Base-by-base conservation (phyloP, 1,140 invertebrate species). In the Leucophenga varia region DNA sequence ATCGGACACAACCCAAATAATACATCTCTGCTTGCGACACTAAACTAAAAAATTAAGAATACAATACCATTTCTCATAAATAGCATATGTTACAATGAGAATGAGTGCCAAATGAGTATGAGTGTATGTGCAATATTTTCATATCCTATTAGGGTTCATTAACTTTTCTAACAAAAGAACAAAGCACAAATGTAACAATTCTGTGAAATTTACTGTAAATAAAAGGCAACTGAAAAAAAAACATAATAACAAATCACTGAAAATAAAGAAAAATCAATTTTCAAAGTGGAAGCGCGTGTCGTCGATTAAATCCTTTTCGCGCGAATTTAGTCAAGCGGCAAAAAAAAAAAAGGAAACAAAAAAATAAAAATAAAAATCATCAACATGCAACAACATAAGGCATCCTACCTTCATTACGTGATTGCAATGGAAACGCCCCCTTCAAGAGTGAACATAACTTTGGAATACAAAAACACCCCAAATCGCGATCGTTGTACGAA, bases 121-220 rank as follows among this genome's bases (percentile, higher is more conserved):
- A n/a, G n/a, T n/a, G n/a, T n/a, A n/a, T 37, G 35, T 37, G 52
- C 49, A 55, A 57, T 59, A 63, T 61, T 65, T 58, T 67, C 61
- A n/a, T n/a, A n/a, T n/a, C n/a, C n/a, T n/a, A n/a, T n/a, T n/a
- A n/a, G n/a, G n/a, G n/a, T n/a, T n/a, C n/a, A 61, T 67, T 61
- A 59, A 44, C 37, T 50, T 54, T 54, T n/a, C n/a, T n/a, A n/a
- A n/a, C n/a, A n/a, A n/a, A n/a, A n/a, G n/a, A n/a, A 8, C 2
- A 37, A 32, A 17, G 32, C 48, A 39, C 59, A 71, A 67, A 67
- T 70, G 67, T 70, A 70, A 45, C 63, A 45, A 70, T 71, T 61
- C 67, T 49, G 57, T 63, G 50, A 60, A 70, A 70, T 70, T 65
- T 65, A 70, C 59, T 70, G 67, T 67, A 70, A 70, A 60, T 44